phyloP scores from a whole-genome alignment of 1,140 invertebrate species.

The Neotoxoptera formosana region DNA sequence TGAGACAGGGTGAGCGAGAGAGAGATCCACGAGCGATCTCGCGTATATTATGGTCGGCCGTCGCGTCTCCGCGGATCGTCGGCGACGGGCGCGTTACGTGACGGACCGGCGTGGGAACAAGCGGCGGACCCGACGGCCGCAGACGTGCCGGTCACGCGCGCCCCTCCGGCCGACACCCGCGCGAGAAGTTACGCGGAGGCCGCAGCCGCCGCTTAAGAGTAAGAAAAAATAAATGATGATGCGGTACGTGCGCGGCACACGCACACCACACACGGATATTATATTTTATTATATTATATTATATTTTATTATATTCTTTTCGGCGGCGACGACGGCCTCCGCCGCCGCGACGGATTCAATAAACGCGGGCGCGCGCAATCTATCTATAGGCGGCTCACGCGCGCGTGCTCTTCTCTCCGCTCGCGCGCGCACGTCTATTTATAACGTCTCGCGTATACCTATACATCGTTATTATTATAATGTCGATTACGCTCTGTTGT shows the following conservation, averaged over 20 bases:
- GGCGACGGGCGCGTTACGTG: conserved; percentile 34
- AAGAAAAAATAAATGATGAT: neutral
- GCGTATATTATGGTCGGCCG: neutral
- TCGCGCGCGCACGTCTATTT: conserved; percentile 3
- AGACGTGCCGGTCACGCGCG: conserved; percentile 51
- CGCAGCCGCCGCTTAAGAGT: neutral
- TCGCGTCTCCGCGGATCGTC: neutral
- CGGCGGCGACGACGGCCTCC: no score
- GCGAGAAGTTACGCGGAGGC: neutral
- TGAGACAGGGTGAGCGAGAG: no score
- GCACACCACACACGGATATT: neutral
- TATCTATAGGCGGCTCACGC: neutral
- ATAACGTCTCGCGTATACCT: neutral
- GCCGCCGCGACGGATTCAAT: neutral
- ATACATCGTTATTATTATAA: neutral
- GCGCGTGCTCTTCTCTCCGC: conserved; percentile 14
- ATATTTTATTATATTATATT: neutral
- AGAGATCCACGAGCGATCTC: neutral
- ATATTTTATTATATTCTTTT: neutral
- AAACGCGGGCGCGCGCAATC: neutral
- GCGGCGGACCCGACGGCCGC: neutral
- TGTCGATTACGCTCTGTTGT: neutral
- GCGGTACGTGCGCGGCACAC: neutral
- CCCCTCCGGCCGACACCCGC: conserved; percentile 42
- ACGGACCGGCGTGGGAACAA: conserved; percentile 48